Percentiles rank a stretch among this genome's conserved stretches.
These are phyloP conservation scores for Spodoptera littoralis DNA, from an alignment of 2,888 invertebrate species.

Conservation along the genomic window DNA sequence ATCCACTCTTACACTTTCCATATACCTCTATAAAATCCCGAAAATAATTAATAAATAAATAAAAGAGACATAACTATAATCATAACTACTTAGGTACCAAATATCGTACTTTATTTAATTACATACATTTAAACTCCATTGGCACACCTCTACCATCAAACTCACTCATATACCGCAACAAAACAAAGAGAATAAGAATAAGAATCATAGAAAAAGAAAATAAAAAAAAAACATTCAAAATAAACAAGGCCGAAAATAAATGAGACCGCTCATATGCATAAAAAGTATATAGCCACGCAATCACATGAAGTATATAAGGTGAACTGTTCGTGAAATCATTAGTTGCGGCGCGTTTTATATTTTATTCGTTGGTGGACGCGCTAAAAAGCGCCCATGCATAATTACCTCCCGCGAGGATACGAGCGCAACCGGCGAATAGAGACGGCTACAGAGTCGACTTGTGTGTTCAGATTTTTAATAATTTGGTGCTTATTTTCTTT, in stretches of 20 bases:
- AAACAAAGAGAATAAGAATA: too few species aligned
- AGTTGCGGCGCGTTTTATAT: conserved; percentile 84
- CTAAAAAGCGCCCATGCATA: conserved; percentile 88
- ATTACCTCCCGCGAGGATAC: conserved; percentile 85
- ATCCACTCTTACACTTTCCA: too few species aligned
- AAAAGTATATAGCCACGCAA: conserved; percentile 35
- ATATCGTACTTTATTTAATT: too few species aligned
- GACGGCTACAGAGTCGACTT: conserved; percentile 58
- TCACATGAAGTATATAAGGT: conserved; percentile 55
- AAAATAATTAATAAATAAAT: too few species aligned
- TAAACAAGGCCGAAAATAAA: not conserved
- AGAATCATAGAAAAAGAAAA: not conserved
- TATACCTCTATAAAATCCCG: too few species aligned
- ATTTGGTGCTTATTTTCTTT: not conserved
- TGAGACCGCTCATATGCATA: conserved; percentile 11
- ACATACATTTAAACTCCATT: too few species aligned
- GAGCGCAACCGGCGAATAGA: conserved; percentile 69
- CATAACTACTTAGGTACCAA: too few species aligned
- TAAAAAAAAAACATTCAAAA: conserved; percentile 1
- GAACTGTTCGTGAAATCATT: conserved; percentile 77
- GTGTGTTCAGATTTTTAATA: conserved; percentile 11
- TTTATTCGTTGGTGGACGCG: conserved; percentile 84
- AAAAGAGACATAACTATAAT: too few species aligned
- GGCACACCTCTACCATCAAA: too few species aligned
- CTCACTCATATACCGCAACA: too few species aligned